Conservation (phyloP, 2,797 vertebrate species). For the Oophaga sylvatica region DNA sequence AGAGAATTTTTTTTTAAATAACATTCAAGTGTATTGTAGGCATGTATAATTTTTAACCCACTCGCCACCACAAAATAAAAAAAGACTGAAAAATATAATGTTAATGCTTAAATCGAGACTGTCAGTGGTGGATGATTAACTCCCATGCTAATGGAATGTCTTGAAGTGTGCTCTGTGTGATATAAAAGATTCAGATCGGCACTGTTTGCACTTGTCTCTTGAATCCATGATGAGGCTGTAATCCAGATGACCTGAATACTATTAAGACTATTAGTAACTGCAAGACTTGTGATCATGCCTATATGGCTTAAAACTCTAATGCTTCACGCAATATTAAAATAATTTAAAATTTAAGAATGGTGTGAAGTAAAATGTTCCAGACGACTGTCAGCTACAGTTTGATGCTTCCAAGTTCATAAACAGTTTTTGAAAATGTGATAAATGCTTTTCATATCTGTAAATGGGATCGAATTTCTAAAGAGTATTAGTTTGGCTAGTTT, state of each 20-base stretch:
- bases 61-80: neutral
- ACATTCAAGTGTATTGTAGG: slow-evolving; percentile 60
- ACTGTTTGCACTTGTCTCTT: slow-evolving; percentile 27
- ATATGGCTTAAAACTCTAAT: neutral
- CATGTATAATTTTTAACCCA: slow-evolving; percentile 50
- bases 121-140: slow-evolving; percentile 35
- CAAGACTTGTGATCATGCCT: slow-evolving; percentile 4
- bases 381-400: neutral
- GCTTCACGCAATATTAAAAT: slow-evolving; percentile 5
- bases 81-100: neutral
- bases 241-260: slow-evolving; percentile 45
- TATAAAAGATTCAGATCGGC: slow-evolving; percentile 35
- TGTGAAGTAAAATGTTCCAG: neutral
- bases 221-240: slow-evolving; percentile 24
- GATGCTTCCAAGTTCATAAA: slow-evolving; percentile 10
- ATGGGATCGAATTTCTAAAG: neutral
- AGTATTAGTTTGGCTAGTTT: neutral
- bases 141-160: slow-evolving; percentile 35
- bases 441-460: neutral
- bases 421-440: slow-evolving; percentile 3
- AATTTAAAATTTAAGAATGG: neutral
- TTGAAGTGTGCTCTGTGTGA: slow-evolving; percentile 33
- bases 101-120: slow-evolving; percentile 5
- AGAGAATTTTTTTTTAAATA: slow-evolving; percentile 61
- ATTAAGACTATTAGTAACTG: slow-evolving; percentile 43